These are phyloP conservation scores for Saccopteryx leptura DNA, from an alignment of 2,113 vertebrate species.

Conservation along the genomic window DNA sequence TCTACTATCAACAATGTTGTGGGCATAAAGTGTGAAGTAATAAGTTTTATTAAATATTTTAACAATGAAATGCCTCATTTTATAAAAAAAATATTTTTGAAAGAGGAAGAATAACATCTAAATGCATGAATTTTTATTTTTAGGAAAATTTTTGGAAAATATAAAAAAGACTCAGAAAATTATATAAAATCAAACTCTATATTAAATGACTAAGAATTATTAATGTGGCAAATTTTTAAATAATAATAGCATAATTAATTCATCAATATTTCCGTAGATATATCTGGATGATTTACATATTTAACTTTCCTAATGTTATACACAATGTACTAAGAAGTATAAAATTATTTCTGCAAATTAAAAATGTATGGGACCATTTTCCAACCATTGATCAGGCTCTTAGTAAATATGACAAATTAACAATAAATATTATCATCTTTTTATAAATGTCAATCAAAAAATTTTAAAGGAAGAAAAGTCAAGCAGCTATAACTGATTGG, in stretches of 20 bases:
- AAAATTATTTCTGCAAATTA: conserved; percentile 15
- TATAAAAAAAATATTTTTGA: not conserved
- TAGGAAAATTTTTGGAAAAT: not conserved
- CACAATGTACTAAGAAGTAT: not conserved
- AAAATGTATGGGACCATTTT: not conserved
- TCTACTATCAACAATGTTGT: not conserved
- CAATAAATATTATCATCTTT: not conserved
- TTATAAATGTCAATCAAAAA: not conserved
- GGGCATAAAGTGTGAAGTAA: not conserved
- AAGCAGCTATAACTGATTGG: not conserved
- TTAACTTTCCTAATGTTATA: not conserved
- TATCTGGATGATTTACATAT: not conserved
- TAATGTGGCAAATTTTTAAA: not conserved
- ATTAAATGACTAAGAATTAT: not conserved
- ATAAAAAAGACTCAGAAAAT: not conserved
- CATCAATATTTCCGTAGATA: not conserved
- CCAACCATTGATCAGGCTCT: not conserved
- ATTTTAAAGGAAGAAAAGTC: not conserved
- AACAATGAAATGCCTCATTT: not conserved
- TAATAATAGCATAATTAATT: not conserved
- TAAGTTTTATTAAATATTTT: not conserved
- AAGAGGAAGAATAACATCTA: not conserved
- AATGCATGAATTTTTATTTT: not conserved
- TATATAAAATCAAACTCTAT: not conserved
- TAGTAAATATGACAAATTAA: not conserved